Evolutionary conservation across 2,797 vertebrate genomes (phyloP).

Genomic region (Phrynocephalus guinanensis): DNA sequence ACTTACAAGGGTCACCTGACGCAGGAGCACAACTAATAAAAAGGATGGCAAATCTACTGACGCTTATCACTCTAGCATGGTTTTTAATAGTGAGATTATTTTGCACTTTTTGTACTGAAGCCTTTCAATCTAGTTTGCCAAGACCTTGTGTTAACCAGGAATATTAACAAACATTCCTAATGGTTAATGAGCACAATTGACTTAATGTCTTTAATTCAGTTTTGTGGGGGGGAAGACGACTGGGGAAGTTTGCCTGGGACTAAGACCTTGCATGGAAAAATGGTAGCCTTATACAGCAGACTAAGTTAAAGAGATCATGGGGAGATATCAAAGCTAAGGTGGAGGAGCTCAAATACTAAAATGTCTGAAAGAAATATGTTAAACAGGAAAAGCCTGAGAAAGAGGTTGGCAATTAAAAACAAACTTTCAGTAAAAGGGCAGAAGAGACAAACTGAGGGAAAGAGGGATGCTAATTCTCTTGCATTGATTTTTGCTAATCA

Average conservation of each 20-base stretch:
- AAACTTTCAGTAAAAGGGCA: background rate
- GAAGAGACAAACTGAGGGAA: background rate
- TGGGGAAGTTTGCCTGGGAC: background rate
- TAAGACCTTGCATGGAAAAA: background rate
- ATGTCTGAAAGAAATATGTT: background rate
- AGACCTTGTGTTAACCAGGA: background rate
- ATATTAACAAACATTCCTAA: background rate
- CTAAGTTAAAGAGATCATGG: too few species aligned
- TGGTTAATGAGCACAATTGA: background rate
- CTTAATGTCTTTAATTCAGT: background rate
- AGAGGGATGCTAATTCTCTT: background rate
- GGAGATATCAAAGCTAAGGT: background rate
- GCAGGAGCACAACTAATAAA: too few species aligned
- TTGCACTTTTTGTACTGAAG: background rate
- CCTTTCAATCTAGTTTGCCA: background rate
- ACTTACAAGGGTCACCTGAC: too few species aligned
- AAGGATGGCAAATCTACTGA: too few species aligned
- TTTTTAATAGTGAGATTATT: too few species aligned
- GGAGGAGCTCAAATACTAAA: background rate
- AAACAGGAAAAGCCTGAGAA: background rate
- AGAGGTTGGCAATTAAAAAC: background rate
- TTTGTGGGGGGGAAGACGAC: background rate
- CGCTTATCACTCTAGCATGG: too few species aligned
- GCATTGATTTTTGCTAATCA: background rate
- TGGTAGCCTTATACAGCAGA: background rate